Base-by-base conservation (phyloP, 2,797 vertebrate species). In the Merluccius polli region DNA sequence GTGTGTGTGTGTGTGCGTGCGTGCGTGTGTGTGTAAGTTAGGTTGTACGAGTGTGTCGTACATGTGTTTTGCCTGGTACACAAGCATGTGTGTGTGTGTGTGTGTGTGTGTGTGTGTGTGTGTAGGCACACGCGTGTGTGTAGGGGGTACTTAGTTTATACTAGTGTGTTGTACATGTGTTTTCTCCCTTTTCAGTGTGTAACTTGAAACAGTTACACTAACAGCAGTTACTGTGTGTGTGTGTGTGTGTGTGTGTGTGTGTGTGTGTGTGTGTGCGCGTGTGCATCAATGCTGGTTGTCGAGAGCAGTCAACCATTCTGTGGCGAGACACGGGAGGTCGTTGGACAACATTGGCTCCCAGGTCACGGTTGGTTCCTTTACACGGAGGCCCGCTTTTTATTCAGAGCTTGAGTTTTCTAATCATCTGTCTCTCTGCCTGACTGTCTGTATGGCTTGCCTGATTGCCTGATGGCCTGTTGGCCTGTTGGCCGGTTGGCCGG, bases 281-380 rank as follows among this genome's bases (percentile, higher is more conserved):
- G 24, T 73, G 71, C 31, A 29, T 31, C 13, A 16, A 3, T 69
- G 67, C n/a, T 31, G 67, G 27, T 16, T 41, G 73, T 52, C 35
- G 29, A 65, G 79, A 73, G 76, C 83, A 79, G 79, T 85, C 73
- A 63, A 78, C 78, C 81, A 76, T 83, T 81, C 78, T 79, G 75
- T 79, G 73, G 30, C 72, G 79, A 63, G 24, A 21, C 35, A 77
- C 73, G 81, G 83, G 79, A 82, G 85, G 78, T 71, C 38, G 36
- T 73, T 81, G 67, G 73, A 82, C 86, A 81, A 86, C 75, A 70
- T 6, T 81, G 81, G 73, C 81, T 82, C 68, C 1, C 77, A 77
- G 71, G 71, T 73, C 78, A 44, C 48, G 12, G 79, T 71, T 84
- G 73, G 32, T 59, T 77, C 29, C 36, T 65, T 11, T 24, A 78